Conservation (phyloP, 1,140 invertebrate species). For the Cotesia glomerata region DNA sequence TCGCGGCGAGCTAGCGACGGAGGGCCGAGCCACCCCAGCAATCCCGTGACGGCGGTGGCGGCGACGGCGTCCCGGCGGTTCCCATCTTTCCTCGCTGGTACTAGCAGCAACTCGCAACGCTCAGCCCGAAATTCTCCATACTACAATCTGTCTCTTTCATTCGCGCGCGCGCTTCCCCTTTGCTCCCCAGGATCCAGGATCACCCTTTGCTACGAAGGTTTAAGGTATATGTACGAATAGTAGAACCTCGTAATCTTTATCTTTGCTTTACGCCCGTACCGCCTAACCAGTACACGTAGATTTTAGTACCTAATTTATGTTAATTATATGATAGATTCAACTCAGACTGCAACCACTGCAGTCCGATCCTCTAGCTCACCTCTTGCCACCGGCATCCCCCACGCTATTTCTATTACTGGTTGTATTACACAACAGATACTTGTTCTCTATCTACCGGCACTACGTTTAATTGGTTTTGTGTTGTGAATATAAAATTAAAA, state of each 20-base stretch:
- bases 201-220: background rate
- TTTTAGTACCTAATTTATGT: too few relatives aligned
- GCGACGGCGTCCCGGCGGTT: background rate
- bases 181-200: conserved; percentile 5
- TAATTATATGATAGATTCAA: too few relatives aligned
- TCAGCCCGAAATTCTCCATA: conserved; percentile 22
- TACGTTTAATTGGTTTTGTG: conserved; percentile 1
- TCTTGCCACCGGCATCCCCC: background rate
- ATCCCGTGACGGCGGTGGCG: conserved; percentile 37
- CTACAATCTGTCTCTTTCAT: conserved; percentile 3
- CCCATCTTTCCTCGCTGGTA: conserved; percentile 3
- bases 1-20: conserved; percentile 37
- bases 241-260: conserved; percentile 1
- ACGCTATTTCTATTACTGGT: too few relatives aligned
- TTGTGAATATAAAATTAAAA: too few relatives aligned
- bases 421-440: background rate
- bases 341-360: background rate
- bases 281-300: too few relatives aligned
- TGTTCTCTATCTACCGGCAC: conserved; percentile 15
- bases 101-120: conserved; percentile 27
- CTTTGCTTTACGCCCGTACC: too few relatives aligned
- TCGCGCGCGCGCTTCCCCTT: conserved; percentile 10
- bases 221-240: too few relatives aligned
- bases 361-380: background rate
- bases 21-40: conserved; percentile 54